These are phyloP conservation scores for Bubo bubo DNA, from an alignment of 2,113 vertebrate species.

Conservation along the genomic window DNA sequence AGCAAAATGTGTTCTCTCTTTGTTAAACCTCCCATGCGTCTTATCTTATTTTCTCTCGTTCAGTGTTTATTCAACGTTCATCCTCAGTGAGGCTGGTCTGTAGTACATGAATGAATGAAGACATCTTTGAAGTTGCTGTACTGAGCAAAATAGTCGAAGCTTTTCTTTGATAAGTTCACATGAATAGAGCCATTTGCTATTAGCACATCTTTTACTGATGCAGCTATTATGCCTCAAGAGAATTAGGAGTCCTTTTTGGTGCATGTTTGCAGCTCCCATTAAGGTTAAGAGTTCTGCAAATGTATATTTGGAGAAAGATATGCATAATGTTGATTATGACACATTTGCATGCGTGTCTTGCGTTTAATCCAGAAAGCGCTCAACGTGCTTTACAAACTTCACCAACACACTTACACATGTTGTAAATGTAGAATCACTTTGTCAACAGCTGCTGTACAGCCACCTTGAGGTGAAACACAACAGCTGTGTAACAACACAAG, in stretches of 20 bases:
- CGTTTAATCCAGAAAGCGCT: not conserved
- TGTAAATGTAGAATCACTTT: constrained; percentile 45
- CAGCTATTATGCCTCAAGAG: not conserved
- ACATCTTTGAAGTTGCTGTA: not conserved
- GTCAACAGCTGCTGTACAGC: constrained; percentile 44
- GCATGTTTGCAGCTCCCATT: not conserved
- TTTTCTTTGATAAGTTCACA: not conserved
- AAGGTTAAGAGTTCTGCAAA: not conserved
- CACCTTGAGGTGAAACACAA: constrained; percentile 23
- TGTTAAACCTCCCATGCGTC: not conserved
- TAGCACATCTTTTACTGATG: not conserved
- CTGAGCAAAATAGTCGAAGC: not conserved
- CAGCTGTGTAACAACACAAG: constrained; percentile 3
- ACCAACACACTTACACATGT: constrained; percentile 6
- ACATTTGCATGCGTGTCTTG: not conserved
- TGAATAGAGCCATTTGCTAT: constrained; percentile 32
- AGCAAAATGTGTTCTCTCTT: constrained; percentile 17
- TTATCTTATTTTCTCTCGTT: constrained; percentile 40
- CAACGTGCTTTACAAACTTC: not conserved
- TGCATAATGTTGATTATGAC: not conserved
- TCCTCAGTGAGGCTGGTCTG: not conserved
- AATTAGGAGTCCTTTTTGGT: not conserved
- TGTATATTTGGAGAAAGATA: not conserved
- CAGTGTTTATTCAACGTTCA: constrained; percentile 13
- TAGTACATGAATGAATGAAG: not conserved